Evolutionary conservation across 1,140 invertebrate species (phyloP).

Genomic region (Drosophila mauritiana): DNA sequence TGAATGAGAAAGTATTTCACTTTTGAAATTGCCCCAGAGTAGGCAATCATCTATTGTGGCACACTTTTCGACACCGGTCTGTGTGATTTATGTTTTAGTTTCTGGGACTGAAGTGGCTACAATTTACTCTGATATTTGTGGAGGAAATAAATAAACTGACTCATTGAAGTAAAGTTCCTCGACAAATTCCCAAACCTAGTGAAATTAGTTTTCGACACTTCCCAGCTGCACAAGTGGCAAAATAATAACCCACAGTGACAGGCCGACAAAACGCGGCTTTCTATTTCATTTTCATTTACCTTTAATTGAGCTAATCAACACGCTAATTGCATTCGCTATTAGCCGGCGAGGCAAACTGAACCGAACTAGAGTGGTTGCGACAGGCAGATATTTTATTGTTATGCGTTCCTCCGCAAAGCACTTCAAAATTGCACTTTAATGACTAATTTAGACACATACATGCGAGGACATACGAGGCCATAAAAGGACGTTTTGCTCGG

Average conservation of each 20-base stretch:
- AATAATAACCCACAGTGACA: conserved; percentile 5
- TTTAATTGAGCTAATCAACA: conserved; percentile 78
- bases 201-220: conserved; percentile 3
- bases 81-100: too few species aligned
- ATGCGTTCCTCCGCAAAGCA: conserved; percentile 34
- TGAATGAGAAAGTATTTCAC: not conserved
- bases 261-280: conserved; percentile 24
- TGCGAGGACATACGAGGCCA: conserved; percentile 31
- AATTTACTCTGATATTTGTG: too few species aligned
- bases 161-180: too few species aligned
- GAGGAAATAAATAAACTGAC: too few species aligned
- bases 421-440: conserved; percentile 82
- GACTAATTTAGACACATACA: conserved; percentile 70
- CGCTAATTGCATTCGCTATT: conserved; percentile 73
- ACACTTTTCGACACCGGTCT: not conserved
- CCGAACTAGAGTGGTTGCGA: conserved; percentile 25
- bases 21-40: not conserved
- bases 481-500: conserved; percentile 12
- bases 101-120: too few species aligned
- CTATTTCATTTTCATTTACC: conserved; percentile 80
- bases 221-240: conserved; percentile 2
- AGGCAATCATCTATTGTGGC: not conserved
- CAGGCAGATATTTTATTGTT: conserved; percentile 75
- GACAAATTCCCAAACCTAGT: not conserved
- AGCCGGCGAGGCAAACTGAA: conserved; percentile 29